Evolutionary conservation across 2,113 vertebrate genomes (phyloP).

Genomic region (Thamnophis sirtalis): DNA sequence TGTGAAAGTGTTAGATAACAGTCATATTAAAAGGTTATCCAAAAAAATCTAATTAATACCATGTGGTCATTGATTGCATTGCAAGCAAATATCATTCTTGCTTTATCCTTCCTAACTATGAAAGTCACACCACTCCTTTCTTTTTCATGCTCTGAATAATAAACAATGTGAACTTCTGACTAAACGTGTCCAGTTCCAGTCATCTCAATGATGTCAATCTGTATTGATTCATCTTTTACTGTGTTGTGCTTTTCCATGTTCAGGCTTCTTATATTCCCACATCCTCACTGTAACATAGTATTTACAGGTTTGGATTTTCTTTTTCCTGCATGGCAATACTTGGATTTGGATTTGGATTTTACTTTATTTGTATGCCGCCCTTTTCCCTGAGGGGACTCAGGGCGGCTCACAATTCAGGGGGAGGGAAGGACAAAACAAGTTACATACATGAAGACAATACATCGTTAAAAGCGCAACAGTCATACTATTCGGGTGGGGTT

Average conservation of each 20-base stretch:
- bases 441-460: too few species aligned
- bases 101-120: background rate
- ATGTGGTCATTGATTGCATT: background rate
- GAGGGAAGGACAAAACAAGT: too few species aligned
- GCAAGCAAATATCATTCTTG: background rate
- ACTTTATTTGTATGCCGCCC: too few species aligned
- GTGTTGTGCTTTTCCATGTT: background rate
- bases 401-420: too few species aligned
- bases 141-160: background rate
- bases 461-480: too few species aligned
- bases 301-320: background rate
- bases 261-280: background rate
- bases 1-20: background rate
- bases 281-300: background rate
- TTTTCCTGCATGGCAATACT: background rate
- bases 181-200: background rate
- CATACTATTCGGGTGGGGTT: too few species aligned
- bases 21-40: background rate
- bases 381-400: too few species aligned
- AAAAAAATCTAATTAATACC: background rate
- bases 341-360: too few species aligned
- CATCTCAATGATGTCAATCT: background rate
- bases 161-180: background rate
- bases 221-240: background rate
- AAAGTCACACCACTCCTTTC: background rate